A percentile compares a stretch with the other conserved stretches of the same genome.
Evolutionary conservation across 2,888 invertebrate species (phyloP).

Genomic region (Odontocolon sp.): DNA sequence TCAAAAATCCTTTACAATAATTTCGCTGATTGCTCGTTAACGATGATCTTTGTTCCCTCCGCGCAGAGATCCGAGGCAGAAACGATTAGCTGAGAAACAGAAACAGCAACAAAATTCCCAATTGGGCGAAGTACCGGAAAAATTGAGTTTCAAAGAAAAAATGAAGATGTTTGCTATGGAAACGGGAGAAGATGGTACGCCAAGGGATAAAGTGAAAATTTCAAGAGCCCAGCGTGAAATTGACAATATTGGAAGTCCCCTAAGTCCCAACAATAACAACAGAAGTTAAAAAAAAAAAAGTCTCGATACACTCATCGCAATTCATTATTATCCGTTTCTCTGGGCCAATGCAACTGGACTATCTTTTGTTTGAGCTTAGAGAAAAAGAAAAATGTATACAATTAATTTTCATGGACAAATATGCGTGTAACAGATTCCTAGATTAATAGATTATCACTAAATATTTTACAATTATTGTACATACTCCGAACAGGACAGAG

Average conservation of each 20-base stretch:
- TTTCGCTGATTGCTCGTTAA: neutral
- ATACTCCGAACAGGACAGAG: conserved; percentile 59
- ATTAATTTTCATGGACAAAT: conserved; percentile 17
- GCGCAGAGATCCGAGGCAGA: conserved; percentile 92
- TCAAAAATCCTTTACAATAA: neutral
- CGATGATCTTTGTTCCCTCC: neutral
- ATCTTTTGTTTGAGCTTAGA: conserved; percentile 21
- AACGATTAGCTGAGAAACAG: conserved; percentile 92
- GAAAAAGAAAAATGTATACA: conserved; percentile 14
- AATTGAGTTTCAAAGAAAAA: conserved; percentile 98
- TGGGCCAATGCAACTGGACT: conserved; percentile 33
- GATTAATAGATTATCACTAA: conserved; percentile 57
- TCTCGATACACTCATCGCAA: neutral
- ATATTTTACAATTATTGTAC: conserved; percentile 61
- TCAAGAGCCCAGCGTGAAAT: conserved; percentile 97
- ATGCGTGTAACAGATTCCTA: conserved; percentile 41
- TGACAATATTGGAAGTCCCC: conserved; percentile 85
- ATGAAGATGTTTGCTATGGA: conserved; percentile 99
- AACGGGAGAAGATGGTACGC: conserved; percentile 95
- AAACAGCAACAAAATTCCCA: conserved; percentile 84
- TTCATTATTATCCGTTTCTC: conserved; percentile 11
- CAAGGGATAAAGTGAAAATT: conserved; percentile 97
- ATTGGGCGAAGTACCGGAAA: conserved; percentile 91
- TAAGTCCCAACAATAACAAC: conserved; percentile 74
- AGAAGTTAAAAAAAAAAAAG: conserved; percentile 59